Evolutionary conservation across 2,113 vertebrate species (phyloP).

Genomic region (Balaeniceps rex): DNA sequence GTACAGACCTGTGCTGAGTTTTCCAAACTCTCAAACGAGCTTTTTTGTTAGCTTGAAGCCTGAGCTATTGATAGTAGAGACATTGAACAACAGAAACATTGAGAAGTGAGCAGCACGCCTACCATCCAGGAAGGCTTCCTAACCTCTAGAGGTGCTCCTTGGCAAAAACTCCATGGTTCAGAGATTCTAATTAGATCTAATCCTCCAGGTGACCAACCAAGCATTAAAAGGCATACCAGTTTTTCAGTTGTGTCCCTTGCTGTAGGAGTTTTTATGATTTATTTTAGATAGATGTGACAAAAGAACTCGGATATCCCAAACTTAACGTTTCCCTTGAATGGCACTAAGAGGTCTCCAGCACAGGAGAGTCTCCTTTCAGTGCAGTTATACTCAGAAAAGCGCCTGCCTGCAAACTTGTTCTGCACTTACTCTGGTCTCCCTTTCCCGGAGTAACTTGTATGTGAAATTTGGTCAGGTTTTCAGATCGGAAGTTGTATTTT

Average conservation of each 20-base stretch:
- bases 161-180: constrained; percentile 11
- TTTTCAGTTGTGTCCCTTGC: neutral
- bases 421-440: neutral
- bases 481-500: neutral
- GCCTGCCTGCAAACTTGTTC: neutral
- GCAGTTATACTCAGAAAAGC: neutral
- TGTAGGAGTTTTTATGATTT: constrained; percentile 5
- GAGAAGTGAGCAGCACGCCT: neutral
- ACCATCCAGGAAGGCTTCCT: neutral
- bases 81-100: neutral
- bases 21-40: constrained; percentile 41
- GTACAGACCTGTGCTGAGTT: constrained; percentile 6
- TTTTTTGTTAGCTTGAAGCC: neutral
- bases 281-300: neutral
- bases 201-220: constrained; percentile 17
- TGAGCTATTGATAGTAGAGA: neutral
- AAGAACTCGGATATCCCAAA: neutral
- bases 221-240: neutral
- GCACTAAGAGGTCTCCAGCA: neutral
- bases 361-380: neutral
- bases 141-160: neutral
- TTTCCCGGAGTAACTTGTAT: neutral
- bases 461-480: neutral
- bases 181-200: constrained; percentile 49
- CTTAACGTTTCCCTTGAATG: neutral